phyloP scores from a whole-genome alignment of 2,113 vertebrate species.

The Rhagologus leucostigma region DNA sequence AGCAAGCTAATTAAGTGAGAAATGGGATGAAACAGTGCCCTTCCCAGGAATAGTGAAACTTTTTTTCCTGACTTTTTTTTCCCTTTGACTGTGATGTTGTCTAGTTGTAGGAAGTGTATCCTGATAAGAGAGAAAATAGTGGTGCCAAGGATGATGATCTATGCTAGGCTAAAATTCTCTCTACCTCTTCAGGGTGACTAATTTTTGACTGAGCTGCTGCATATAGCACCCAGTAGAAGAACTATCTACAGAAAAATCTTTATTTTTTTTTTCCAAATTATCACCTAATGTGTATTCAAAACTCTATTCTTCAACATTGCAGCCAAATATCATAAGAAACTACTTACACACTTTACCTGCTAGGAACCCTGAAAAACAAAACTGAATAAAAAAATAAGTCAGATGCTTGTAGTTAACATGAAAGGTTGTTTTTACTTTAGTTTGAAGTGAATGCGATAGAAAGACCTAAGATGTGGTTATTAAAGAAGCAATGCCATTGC shows the following conservation, averaged over 20 bases:
- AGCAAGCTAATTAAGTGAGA: slow-evolving; percentile 25
- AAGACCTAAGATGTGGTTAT: slow-evolving; percentile 64
- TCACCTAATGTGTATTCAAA: slow-evolving; percentile 39
- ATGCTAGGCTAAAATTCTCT: slow-evolving; percentile 67
- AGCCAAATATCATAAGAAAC: slow-evolving; percentile 57
- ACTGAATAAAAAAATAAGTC: slow-evolving; percentile 14
- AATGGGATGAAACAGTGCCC: neutral
- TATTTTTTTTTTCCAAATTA: slow-evolving; percentile 29
- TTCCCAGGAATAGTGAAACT: slow-evolving; percentile 30
- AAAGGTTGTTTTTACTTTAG: slow-evolving; percentile 26
- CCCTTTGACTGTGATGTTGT: slow-evolving; percentile 54
- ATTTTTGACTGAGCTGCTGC: slow-evolving; percentile 71
- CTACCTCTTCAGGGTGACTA: slow-evolving; percentile 75
- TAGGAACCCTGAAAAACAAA: slow-evolving; percentile 55
- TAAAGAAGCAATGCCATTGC: slow-evolving; percentile 64
- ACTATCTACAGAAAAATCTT: slow-evolving; percentile 50
- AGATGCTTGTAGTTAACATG: slow-evolving; percentile 53
- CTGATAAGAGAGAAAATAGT: slow-evolving; percentile 71
- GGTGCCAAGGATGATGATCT: slow-evolving; percentile 63
- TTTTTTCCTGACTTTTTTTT: neutral
- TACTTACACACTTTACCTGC: neutral
- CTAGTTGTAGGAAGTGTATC: slow-evolving; percentile 57
- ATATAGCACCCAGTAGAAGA: slow-evolving; percentile 9
- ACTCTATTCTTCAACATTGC: slow-evolving; percentile 47
- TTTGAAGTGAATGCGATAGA: slow-evolving; percentile 64